Evolutionary conservation across 2,797 vertebrate genomes (phyloP), one percentile per base, ranked within the genome.

Genomic region (Coregonus ussuriensis): DNA sequence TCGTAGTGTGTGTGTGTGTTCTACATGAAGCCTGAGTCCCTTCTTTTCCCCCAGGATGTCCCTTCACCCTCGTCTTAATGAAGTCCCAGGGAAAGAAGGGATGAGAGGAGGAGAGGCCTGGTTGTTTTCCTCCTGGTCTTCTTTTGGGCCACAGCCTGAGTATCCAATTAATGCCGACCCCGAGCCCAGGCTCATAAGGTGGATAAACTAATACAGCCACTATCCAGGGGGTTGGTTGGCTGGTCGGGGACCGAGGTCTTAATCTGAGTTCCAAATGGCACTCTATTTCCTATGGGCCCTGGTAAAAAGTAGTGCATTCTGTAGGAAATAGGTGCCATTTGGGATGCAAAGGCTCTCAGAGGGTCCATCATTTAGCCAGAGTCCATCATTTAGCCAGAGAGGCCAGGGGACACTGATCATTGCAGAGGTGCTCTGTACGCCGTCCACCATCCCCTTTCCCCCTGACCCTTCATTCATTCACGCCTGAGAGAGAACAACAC

Each of bases 151-250:
- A 9, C 86, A 90, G 89, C 92, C 94, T 93, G 91, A 94, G 94
- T 88, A 93, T 94, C 95, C 95, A 96, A 94, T 94, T 97, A 96
- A 94, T 88, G 85, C 84, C 78, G 75, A 91, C 86, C 78, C 81
- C 88, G 87, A 86, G 91, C 82, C 88, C 84, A 84, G 94, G 86
- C 90, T 89, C 84, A 85, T 91, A 92, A 65, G 87, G 89, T 87
- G 89, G 83, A 88, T 88, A 84, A 90, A 83, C 77, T 89, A 88
- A 88, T 47, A 47, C 89, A 70, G 59, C 81, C 73, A 15, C 77
- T 59, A 71, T 15, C 59, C 76, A 77, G 77, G 41, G 68, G 51
- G 16, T 47, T 59, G 79, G 21, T 6, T 65, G 62, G 31, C 59
- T 59, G 53, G 29, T 59, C 25, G 11, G 29, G 54, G 71, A 2